phyloP scores from a whole-genome alignment of 2,888 invertebrate species.

The Stramonita haemastoma region DNA sequence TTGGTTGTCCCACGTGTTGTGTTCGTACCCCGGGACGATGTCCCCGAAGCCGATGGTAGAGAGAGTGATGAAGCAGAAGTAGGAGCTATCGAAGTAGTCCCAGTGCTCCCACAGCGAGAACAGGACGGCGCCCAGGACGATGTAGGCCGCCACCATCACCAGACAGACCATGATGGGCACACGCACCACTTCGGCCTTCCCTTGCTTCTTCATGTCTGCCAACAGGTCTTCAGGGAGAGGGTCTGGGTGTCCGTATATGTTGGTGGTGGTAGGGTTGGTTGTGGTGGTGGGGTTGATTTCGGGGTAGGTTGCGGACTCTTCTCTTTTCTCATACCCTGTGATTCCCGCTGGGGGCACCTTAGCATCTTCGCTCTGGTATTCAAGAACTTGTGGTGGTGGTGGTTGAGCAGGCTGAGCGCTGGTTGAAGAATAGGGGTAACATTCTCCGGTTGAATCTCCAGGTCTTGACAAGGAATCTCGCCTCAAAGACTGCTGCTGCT shows the following conservation, averaged over 20 bases:
- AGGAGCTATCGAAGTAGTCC: constrained; percentile 90
- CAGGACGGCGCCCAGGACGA: constrained; percentile 92
- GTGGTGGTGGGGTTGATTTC: background rate
- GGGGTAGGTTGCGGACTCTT: background rate
- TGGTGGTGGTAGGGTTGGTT: too few species aligned
- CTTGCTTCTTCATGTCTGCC: constrained; percentile 30
- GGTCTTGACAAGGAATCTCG: background rate
- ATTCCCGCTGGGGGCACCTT: too few species aligned
- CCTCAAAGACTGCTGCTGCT: background rate
- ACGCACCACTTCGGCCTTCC: constrained; percentile 56
- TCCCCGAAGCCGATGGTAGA: constrained; percentile 79
- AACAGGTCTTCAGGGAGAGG: constrained; percentile 31
- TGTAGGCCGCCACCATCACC: constrained; percentile 91
- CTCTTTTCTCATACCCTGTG: background rate
- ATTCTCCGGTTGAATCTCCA: background rate
- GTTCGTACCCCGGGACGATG: constrained; percentile 75
- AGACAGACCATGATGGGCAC: constrained; percentile 94
- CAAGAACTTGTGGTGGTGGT: too few species aligned
- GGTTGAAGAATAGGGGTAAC: background rate
- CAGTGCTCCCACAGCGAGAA: constrained; percentile 96
- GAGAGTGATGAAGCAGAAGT: constrained; percentile 78
- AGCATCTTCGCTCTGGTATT: too few species aligned
- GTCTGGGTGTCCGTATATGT: constrained; percentile 22
- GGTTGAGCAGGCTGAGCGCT: background rate
- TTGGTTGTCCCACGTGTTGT: constrained; percentile 64